phyloP scores from a whole-genome alignment of 2,888 invertebrate species.

The Philaethria dido region DNA sequence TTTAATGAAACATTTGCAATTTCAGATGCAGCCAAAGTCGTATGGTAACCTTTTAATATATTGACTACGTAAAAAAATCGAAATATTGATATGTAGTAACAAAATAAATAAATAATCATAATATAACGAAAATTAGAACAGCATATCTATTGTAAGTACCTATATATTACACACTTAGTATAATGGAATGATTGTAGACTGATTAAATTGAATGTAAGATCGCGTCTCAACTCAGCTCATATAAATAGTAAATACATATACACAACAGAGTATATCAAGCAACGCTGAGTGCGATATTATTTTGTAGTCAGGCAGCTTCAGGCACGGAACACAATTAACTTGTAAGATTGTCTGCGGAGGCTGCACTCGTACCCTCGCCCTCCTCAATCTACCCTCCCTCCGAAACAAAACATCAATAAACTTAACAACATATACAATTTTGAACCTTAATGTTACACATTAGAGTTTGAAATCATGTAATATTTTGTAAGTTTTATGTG shows the following conservation, averaged over 20 bases:
- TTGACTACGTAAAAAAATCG: too few species aligned
- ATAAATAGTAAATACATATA: conserved; percentile 34
- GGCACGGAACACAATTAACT: conserved; percentile 84
- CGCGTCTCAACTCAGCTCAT: conserved; percentile 20
- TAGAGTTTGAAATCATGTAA: conserved; percentile 53
- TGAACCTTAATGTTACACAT: conserved; percentile 48
- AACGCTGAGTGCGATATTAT: conserved; percentile 73
- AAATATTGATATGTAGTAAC: too few species aligned
- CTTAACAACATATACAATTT: conserved; percentile 49
- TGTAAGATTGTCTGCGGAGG: conserved; percentile 84
- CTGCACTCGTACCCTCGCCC: conserved; percentile 77
- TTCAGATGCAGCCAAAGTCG: too few species aligned
- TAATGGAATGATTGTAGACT: not conserved
- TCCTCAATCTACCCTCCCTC: conserved; percentile 79
- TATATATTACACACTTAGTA: not conserved
- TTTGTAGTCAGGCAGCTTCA: conserved; percentile 77
- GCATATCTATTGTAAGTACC: not conserved
- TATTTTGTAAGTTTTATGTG: conserved; percentile 75
- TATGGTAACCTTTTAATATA: too few species aligned
- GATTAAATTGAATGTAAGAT: conserved; percentile 4
- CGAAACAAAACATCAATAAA: conserved; percentile 84
- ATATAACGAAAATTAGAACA: not conserved
- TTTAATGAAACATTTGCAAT: too few species aligned
- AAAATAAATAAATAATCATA: not conserved
- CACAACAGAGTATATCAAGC: conserved; percentile 39